Conservation (phyloP, 2,888 invertebrate genomes). For the Pachymerium ferrugineum region DNA sequence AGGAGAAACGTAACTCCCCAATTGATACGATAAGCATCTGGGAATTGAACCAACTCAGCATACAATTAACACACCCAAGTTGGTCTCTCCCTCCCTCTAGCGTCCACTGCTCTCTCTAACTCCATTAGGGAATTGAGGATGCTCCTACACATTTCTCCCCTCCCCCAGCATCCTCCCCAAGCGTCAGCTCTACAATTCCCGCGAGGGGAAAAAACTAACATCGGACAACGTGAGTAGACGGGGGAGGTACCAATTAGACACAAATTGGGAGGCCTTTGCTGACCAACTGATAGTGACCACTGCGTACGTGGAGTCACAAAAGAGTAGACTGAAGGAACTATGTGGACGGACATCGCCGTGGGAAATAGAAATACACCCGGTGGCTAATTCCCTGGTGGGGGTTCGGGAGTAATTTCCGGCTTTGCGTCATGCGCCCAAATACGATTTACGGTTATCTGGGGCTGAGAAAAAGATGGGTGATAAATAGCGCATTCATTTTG, state of each 20-base stretch:
- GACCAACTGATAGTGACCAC: neutral
- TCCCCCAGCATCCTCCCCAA: neutral
- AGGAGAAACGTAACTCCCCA: neutral
- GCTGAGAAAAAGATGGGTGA: neutral
- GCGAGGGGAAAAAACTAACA: neutral
- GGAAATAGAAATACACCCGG: neutral
- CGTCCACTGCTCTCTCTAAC: neutral
- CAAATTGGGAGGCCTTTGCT: neutral
- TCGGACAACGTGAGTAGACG: neutral
- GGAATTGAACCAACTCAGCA: neutral
- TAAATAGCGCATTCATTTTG: too few relatives aligned
- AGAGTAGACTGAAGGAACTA: neutral
- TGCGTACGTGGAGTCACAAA: neutral
- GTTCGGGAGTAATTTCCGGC: constrained; percentile 3
- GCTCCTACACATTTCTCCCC: neutral
- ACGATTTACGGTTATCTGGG: neutral
- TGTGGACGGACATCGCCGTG: neutral
- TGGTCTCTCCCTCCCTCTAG: neutral
- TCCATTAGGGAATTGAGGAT: neutral
- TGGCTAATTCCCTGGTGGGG: constrained; percentile 1
- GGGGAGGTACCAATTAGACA: neutral
- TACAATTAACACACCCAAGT: neutral
- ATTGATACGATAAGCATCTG: neutral
- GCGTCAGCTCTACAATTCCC: neutral
- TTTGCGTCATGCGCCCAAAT: neutral